phyloP scores from a whole-genome alignment of 2,113 vertebrate species.

The Natator depressus region DNA sequence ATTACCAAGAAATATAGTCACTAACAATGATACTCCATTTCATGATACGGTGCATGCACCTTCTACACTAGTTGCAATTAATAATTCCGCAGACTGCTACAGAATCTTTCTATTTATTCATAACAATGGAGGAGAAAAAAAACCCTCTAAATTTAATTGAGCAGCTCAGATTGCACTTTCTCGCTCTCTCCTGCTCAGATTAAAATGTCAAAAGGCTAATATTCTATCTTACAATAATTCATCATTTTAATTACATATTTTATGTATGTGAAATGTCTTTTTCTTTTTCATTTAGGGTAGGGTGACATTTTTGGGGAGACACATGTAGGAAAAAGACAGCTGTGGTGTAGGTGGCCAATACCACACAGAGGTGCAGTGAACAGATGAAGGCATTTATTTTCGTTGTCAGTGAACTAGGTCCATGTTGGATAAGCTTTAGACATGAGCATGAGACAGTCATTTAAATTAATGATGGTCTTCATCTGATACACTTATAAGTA shows the following conservation, averaged over 20 bases:
- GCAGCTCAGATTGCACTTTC: slow-evolving; percentile 78
- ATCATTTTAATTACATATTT: slow-evolving; percentile 89
- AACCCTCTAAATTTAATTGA: slow-evolving; percentile 87
- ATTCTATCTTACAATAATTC: slow-evolving; percentile 88
- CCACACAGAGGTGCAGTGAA: background rate
- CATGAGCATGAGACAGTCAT: slow-evolving; percentile 21
- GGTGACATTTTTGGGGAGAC: slow-evolving; percentile 66
- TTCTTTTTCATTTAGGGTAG: slow-evolving; percentile 63
- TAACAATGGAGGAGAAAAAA: slow-evolving; percentile 85
- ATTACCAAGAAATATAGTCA: slow-evolving; percentile 99
- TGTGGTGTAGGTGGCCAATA: background rate
- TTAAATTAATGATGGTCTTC: slow-evolving; percentile 64
- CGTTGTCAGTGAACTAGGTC: slow-evolving; percentile 1
- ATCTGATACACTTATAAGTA: slow-evolving; percentile 3
- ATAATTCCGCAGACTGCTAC: slow-evolving; percentile 86
- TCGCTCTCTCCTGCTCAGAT: slow-evolving; percentile 79
- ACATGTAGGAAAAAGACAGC: background rate
- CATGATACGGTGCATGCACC: slow-evolving; percentile 87
- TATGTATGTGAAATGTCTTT: slow-evolving; percentile 81
- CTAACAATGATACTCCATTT: slow-evolving; percentile 91
- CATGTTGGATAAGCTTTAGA: slow-evolving; percentile 54
- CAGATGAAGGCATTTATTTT: slow-evolving; percentile 38
- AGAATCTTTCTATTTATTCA: slow-evolving; percentile 89
- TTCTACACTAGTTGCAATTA: slow-evolving; percentile 88
- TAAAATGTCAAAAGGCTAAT: slow-evolving; percentile 91